Percentiles rank a stretch among this genome's conserved stretches.
phyloP scores from a whole-genome alignment of 1,140 invertebrate genomes.

The Ephestia elutella region DNA sequence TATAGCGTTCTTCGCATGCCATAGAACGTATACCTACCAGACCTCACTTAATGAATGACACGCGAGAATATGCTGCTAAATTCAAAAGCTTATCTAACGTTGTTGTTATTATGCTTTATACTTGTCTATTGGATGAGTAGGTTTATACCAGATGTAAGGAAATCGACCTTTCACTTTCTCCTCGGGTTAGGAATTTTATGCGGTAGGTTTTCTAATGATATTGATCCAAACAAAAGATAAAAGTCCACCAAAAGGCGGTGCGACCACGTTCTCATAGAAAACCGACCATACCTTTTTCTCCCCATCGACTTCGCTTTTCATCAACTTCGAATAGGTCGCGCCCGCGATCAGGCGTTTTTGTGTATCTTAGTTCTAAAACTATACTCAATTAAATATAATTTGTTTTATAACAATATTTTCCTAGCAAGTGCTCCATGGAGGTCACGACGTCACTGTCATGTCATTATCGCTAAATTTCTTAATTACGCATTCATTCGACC shows the following conservation, averaged over 20 bases:
- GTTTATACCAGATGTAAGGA: constrained; percentile 17
- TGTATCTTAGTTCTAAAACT: too few species aligned
- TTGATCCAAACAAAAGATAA: too few species aligned
- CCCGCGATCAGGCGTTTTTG: too few species aligned
- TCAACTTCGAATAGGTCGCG: too few species aligned
- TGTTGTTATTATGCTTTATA: neutral
- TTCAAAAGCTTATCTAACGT: neutral
- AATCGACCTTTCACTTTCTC: constrained; percentile 36
- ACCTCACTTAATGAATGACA: neutral
- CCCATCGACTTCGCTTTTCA: too few species aligned
- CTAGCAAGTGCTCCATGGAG: constrained; percentile 26
- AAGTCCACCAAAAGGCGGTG: too few species aligned
- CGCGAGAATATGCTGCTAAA: neutral
- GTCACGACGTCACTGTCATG: constrained; percentile 23
- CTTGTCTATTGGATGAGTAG: constrained; percentile 15
- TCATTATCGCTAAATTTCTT: constrained; percentile 37
- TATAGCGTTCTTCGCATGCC: constrained; percentile 1
- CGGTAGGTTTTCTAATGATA: neutral
- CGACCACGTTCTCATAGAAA: too few species aligned
- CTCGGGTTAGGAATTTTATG: constrained; percentile 14
- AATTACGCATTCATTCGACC: constrained; percentile 36
- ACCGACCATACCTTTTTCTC: too few species aligned
- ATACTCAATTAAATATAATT: too few species aligned
- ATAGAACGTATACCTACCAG: too few species aligned
- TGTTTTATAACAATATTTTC: constrained; percentile 17